Conservation (phyloP, 2,888 invertebrate genomes). For the Eristalis pertinax region DNA sequence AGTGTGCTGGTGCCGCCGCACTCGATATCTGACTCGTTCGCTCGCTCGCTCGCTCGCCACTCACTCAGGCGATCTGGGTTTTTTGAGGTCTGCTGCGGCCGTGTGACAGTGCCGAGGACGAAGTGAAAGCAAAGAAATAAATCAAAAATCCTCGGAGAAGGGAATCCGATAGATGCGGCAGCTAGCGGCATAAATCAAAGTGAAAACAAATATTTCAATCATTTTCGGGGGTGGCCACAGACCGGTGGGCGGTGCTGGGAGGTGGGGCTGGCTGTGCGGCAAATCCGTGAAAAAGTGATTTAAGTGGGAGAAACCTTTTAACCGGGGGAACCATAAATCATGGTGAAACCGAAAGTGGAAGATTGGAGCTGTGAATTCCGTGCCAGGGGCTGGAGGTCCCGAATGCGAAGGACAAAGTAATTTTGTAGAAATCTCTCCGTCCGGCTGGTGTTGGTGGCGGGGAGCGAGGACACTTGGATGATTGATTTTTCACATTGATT, state of each 20-base stretch:
- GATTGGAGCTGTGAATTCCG: slow-evolving; percentile 20
- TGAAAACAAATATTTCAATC: slow-evolving; percentile 55
- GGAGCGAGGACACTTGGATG: background rate
- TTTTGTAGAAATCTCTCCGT: background rate
- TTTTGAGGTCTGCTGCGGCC: slow-evolving; percentile 1
- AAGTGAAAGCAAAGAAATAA: slow-evolving; percentile 40
- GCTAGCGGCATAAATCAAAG: slow-evolving; percentile 46
- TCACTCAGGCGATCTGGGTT: slow-evolving; percentile 21
- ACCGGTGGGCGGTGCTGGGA: background rate
- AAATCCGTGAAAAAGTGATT: slow-evolving; percentile 41
- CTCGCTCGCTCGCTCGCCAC: background rate
- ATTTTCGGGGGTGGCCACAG: background rate
- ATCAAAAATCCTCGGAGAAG: slow-evolving; percentile 29
- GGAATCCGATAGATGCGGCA: slow-evolving; percentile 30
- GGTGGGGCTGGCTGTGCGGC: too few relatives aligned
- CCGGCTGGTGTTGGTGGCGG: background rate
- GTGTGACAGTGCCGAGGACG: background rate
- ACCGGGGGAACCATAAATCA: slow-evolving; percentile 36
- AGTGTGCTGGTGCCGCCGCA: background rate
- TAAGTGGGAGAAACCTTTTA: slow-evolving; percentile 28
- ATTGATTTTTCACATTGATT: background rate
- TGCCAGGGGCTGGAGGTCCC: background rate
- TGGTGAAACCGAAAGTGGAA: slow-evolving; percentile 35
- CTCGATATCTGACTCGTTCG: slow-evolving; percentile 29
- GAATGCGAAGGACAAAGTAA: background rate